Percentiles rank a stretch among this genome's conserved stretches.
Evolutionary conservation across 30 jellyfish, hydroid and myxozoan species (phyloP).

Genomic region (Aurelia sp.): DNA sequence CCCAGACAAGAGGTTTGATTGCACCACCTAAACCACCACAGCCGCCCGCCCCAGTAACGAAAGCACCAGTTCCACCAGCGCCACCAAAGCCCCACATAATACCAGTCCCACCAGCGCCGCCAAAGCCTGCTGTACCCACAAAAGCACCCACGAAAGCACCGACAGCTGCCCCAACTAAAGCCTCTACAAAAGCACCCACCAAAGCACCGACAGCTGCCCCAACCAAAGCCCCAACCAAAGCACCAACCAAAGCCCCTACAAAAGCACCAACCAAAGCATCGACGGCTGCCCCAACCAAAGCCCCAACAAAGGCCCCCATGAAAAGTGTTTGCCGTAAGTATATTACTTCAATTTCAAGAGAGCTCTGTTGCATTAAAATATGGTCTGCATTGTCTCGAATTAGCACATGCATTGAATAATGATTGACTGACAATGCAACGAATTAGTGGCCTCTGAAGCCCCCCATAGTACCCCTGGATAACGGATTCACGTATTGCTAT

Average conservation of each 20-base stretch:
- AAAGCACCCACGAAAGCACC: background rate
- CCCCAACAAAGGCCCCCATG: no score
- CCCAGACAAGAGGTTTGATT: background rate
- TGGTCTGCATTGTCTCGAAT: no score
- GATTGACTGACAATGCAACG: no score
- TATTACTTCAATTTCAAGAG: no score
- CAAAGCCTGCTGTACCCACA: background rate
- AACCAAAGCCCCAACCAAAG: background rate
- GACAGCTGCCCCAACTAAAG: background rate
- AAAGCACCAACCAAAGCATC: background rate
- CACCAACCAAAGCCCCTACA: background rate
- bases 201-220: background rate
- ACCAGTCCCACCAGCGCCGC: background rate
- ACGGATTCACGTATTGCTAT: no score
- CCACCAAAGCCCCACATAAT: background rate
- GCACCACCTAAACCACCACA: conserved; percentile 5
- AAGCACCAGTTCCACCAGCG: conserved; percentile 4
- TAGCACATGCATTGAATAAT: no score
- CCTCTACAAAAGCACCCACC: no score
- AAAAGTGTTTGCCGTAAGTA: no score
- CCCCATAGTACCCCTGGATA: no score
- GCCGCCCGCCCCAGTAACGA: background rate
- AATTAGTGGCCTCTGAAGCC: no score
- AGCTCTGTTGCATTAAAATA: no score
- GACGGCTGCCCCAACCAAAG: background rate